phyloP scores from a whole-genome alignment of 2,113 vertebrate species.

The Phaetusa simplex region DNA sequence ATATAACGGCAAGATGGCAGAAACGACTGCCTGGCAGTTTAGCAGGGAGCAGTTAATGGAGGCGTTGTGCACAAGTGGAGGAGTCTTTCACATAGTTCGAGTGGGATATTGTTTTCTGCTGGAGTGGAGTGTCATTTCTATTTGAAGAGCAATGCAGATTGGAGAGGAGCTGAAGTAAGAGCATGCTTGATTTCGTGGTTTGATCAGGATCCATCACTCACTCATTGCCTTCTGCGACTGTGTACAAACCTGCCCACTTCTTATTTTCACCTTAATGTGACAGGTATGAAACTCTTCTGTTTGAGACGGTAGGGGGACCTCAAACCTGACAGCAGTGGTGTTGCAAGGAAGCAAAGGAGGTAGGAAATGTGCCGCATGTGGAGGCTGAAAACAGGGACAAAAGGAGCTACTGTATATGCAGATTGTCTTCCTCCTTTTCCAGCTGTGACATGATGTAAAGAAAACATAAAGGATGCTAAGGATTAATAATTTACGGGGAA shows the following conservation, averaged over 20 bases:
- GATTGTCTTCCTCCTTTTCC: background rate
- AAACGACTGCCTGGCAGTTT: background rate
- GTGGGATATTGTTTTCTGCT: background rate
- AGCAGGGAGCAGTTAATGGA: background rate
- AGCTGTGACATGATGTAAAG: background rate
- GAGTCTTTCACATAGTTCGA: background rate
- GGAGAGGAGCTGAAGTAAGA: background rate
- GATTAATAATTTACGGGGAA: constrained; percentile 70
- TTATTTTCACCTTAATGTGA: background rate
- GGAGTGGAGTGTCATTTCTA: background rate
- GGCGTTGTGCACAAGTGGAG: background rate
- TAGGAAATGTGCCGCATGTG: background rate
- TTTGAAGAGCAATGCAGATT: background rate
- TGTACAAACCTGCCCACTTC: background rate
- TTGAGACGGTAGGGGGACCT: background rate
- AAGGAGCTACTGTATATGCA: background rate
- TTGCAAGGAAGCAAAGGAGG: background rate
- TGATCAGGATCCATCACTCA: fast-evolving
- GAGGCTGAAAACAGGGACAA: background rate
- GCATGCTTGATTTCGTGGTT: background rate
- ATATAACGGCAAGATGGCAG: background rate
- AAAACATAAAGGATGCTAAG: constrained; percentile 50
- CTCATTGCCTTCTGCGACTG: background rate
- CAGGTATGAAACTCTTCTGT: background rate
- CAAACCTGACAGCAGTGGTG: background rate